Conservation (phyloP, 2,113 vertebrate genomes). For the Ammospiza nelsoni region DNA sequence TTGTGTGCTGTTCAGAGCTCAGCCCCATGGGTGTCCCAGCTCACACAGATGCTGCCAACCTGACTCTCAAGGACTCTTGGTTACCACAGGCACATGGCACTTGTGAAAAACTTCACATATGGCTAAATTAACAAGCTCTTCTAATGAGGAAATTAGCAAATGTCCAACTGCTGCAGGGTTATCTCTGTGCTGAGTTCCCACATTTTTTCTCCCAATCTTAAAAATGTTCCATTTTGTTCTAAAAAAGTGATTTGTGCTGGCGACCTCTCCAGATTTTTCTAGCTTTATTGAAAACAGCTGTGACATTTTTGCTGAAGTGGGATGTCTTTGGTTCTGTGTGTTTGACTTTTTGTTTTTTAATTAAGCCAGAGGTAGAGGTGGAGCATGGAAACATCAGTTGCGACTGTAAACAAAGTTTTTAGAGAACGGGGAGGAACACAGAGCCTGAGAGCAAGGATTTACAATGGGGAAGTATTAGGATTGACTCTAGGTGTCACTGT, state of each 20-base stretch:
- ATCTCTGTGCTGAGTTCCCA: background rate
- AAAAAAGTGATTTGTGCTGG: background rate
- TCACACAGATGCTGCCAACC: fast-evolving
- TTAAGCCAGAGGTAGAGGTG: background rate
- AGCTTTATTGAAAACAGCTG: background rate
- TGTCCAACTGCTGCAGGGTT: background rate
- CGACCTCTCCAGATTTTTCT: background rate
- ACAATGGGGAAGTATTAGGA: slow-evolving; percentile 2
- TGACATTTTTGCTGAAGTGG: background rate
- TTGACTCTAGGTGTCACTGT: slow-evolving; percentile 67
- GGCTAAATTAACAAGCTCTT: background rate
- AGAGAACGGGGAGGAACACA: background rate
- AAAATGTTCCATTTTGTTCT: background rate
- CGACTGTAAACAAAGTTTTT: background rate
- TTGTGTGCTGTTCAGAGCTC: background rate
- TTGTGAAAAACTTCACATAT: background rate
- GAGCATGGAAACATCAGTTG: background rate
- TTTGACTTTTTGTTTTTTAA: background rate
- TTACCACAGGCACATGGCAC: background rate
- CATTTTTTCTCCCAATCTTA: background rate
- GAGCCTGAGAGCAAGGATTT: background rate
- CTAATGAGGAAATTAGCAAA: background rate
- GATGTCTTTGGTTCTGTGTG: background rate
- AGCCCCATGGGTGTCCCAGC: fast-evolving
- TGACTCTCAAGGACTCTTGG: background rate